A percentile compares a stretch with the other conserved stretches of the same genome.
Conservation (phyloP, 2,113 vertebrate genomes). For the Garra rufa region DNA sequence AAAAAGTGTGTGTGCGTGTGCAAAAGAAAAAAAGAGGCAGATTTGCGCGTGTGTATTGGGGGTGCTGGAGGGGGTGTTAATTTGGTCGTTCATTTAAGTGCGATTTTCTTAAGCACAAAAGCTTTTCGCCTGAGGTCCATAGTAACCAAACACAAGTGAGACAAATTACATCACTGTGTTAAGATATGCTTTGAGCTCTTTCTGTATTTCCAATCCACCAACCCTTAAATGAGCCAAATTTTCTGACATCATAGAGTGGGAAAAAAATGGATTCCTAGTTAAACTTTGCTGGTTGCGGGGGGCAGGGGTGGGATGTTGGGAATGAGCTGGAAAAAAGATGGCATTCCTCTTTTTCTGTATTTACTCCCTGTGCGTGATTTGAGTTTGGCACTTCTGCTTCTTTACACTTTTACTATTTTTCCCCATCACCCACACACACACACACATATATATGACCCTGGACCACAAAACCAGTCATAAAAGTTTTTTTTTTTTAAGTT, state of each 20-base stretch:
- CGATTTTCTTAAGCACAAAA: slow-evolving; percentile 62
- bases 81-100: slow-evolving; percentile 72
- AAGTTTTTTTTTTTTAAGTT: no score
- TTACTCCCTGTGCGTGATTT: background rate
- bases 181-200: slow-evolving; percentile 58
- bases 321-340: background rate
- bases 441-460: no score
- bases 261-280: background rate
- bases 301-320: background rate
- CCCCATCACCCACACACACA: no score
- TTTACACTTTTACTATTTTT: background rate
- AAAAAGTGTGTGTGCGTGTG: background rate
- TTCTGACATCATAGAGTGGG: slow-evolving; percentile 36
- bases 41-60: background rate
- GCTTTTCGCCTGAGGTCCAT: slow-evolving; percentile 49
- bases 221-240: slow-evolving; percentile 9
- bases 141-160: slow-evolving; percentile 57
- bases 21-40: background rate
- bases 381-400: background rate
- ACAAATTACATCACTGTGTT: slow-evolving; percentile 67
- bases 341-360: background rate
- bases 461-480: no score
- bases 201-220: slow-evolving; percentile 37
- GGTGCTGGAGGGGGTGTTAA: slow-evolving; percentile 54
- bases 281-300: background rate